phyloP scores from a whole-genome alignment of 2,888 invertebrate species.

The Pristionchus mayeri region DNA sequence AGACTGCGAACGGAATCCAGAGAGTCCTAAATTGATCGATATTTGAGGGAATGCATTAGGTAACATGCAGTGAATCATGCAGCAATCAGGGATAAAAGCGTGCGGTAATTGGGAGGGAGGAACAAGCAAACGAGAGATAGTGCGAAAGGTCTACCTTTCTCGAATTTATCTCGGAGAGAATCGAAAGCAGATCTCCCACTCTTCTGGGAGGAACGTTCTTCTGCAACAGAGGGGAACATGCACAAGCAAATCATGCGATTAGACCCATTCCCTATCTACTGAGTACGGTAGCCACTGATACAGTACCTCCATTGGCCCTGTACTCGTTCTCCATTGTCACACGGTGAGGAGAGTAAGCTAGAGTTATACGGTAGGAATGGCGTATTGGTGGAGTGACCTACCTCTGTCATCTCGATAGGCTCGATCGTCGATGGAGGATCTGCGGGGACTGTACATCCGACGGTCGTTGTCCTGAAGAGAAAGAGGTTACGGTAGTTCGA shows the following conservation, averaged over 20 bases:
- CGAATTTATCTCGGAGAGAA: conserved; percentile 65
- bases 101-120: too few species aligned
- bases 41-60: background rate
- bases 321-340: conserved; percentile 59
- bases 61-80: background rate
- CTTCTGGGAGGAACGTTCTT: conserved; percentile 64
- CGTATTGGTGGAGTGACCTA: conserved; percentile 1
- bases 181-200: conserved; percentile 57
- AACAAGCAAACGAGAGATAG: too few species aligned
- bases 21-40: background rate
- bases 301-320: conserved; percentile 50
- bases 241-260: background rate
- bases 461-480: conserved; percentile 47
- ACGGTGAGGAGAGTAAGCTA: conserved; percentile 44
- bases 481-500: conserved; percentile 15
- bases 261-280: conserved; percentile 30
- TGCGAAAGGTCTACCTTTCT: conserved; percentile 57
- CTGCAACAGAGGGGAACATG: conserved; percentile 50
- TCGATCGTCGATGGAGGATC: conserved; percentile 38
- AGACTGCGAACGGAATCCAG: conserved; percentile 29
- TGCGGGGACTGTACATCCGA: conserved; percentile 43
- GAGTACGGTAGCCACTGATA: conserved; percentile 4
- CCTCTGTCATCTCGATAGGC: conserved; percentile 45
- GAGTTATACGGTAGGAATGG: conserved; percentile 13
- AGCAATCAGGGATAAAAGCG: background rate